phyloP scores from a whole-genome alignment of 2,797 vertebrate genomes.

The Aulostomus chinensis region DNA sequence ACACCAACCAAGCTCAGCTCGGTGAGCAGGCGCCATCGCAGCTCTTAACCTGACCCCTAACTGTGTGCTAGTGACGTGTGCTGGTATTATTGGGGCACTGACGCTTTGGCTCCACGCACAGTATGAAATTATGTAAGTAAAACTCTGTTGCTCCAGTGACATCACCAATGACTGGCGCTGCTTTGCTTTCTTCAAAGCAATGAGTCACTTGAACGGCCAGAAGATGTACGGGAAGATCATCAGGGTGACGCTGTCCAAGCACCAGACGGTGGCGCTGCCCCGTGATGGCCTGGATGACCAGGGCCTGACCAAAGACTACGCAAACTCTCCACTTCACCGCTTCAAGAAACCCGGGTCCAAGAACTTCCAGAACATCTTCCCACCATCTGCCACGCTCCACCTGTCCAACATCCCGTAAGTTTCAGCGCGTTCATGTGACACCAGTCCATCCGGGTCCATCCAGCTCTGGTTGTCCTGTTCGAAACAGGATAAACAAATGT shows the following conservation, averaged over 20 bases:
- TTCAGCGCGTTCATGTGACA: not conserved
- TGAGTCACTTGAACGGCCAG: conserved; percentile 97
- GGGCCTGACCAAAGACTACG: conserved; percentile 96
- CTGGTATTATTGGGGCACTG: too few species aligned
- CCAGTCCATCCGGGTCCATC: too few species aligned
- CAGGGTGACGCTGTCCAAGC: conserved; percentile 94
- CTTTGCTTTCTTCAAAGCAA: conserved; percentile 77
- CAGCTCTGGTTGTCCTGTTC: too few species aligned
- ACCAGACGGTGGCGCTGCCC: conserved; percentile 95
- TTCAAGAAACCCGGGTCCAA: conserved; percentile 98
- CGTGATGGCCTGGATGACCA: conserved; percentile 96
- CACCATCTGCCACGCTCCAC: conserved; percentile 95
- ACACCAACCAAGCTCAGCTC: conserved; percentile 94
- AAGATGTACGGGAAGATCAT: conserved; percentile 99
- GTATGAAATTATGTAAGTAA: too few species aligned
- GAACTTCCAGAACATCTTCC: conserved; percentile 98
- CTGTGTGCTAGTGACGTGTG: too few species aligned
- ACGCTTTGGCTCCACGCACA: too few species aligned
- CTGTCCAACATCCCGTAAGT: conserved; percentile 98
- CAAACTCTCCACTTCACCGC: conserved; percentile 95
- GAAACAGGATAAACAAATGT: too few species aligned
- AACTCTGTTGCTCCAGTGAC: too few species aligned
- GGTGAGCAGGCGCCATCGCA: conserved; percentile 79
- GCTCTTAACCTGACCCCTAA: too few species aligned
- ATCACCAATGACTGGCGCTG: too few species aligned